A percentile compares a stretch with the other conserved stretches of the same genome.
phyloP scores from a whole-genome alignment of 2,888 invertebrate genomes.

The Euphydryas editha region DNA sequence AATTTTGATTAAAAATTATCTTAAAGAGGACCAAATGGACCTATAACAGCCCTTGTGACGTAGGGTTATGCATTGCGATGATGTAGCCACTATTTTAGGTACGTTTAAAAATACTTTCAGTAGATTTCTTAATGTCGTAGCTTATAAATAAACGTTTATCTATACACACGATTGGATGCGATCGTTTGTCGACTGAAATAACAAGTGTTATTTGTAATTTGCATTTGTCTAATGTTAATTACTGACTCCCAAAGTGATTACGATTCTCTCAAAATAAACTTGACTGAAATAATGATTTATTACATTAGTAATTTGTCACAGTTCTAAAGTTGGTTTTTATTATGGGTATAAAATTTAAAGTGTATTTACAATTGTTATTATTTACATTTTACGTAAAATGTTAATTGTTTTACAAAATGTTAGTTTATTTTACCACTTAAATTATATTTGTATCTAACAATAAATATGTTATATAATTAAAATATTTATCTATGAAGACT shows the following conservation, averaged over 20 bases:
- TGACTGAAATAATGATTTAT: background rate
- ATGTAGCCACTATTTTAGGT: slow-evolving; percentile 41
- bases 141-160: slow-evolving; percentile 34
- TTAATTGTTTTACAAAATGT: too few relatives aligned
- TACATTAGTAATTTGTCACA: too few relatives aligned
- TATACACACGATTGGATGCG: slow-evolving; percentile 21
- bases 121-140: slow-evolving; percentile 36
- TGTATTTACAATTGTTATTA: too few relatives aligned
- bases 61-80: slow-evolving; percentile 40
- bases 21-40: background rate
- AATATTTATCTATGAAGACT: too few relatives aligned
- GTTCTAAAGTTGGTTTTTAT: too few relatives aligned
- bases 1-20: slow-evolving; percentile 5
- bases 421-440: too few relatives aligned
- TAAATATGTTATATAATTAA: too few relatives aligned
- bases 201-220: background rate
- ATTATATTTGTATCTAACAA: too few relatives aligned
- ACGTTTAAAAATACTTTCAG: slow-evolving; percentile 35
- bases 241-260: background rate
- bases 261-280: background rate
- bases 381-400: too few relatives aligned
- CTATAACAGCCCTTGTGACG: slow-evolving; percentile 26
- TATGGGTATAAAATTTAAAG: too few relatives aligned
- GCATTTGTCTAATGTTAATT: background rate
- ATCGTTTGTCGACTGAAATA: slow-evolving; percentile 24